Conservation (phyloP, 2,888 invertebrate species). For the Monochamus alternatus region DNA sequence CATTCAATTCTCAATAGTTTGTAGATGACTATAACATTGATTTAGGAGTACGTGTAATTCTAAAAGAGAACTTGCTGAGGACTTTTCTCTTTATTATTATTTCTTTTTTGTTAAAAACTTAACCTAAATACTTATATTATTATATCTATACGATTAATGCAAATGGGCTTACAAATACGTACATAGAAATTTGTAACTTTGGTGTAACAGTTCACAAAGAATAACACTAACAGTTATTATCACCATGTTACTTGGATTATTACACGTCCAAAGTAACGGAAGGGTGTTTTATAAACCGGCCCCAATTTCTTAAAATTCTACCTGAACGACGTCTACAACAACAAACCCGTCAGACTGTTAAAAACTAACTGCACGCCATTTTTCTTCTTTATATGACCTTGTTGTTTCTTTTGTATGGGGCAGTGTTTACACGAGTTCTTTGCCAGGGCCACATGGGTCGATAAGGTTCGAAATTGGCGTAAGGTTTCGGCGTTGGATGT, state of each 20-base stretch:
- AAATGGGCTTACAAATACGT: no score
- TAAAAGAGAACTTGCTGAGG: no score
- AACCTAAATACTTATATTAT: no score
- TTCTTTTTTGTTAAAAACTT: no score
- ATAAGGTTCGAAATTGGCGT: background rate
- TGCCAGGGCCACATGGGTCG: conserved; percentile 4
- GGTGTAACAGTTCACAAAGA: background rate
- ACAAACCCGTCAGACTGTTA: conserved; percentile 15
- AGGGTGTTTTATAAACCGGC: background rate
- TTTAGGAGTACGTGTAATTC: no score
- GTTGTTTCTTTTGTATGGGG: conserved; percentile 12
- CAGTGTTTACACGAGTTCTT: conserved; percentile 1
- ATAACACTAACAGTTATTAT: conserved; percentile 18
- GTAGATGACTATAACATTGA: no score
- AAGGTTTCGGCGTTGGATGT: background rate
- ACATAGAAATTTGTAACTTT: no score
- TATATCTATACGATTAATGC: no score
- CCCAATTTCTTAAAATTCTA: conserved; percentile 21
- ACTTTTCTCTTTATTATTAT: no score
- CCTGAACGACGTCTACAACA: conserved; percentile 13
- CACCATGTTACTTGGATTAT: conserved; percentile 12
- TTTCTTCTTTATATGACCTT: conserved; percentile 16
- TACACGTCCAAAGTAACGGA: conserved; percentile 17
- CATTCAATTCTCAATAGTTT: no score
- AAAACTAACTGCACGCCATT: conserved; percentile 21